These are phyloP conservation scores for Sabellastarte sp. DNA, from an alignment of 2,888 invertebrate genomes.

Conservation along the genomic window DNA sequence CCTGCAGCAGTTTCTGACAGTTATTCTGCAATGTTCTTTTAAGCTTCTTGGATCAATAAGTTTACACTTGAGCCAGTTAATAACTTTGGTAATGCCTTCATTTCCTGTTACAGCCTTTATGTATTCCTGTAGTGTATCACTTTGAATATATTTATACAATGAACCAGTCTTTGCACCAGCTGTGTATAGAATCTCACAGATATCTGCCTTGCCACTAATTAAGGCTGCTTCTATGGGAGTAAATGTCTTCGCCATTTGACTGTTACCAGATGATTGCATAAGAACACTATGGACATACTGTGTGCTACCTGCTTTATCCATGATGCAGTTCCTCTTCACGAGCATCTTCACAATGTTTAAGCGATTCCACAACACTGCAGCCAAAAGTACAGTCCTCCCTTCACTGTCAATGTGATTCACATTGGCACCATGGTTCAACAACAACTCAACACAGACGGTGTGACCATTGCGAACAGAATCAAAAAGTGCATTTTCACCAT, in stretches of 20 bases:
- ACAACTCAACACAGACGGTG: background rate
- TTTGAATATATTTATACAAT: background rate
- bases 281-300: too few relatives aligned
- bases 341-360: background rate
- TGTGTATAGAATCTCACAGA: background rate
- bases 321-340: background rate
- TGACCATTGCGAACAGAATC: slow-evolving; percentile 1
- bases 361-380: background rate
- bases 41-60: background rate
- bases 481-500: background rate
- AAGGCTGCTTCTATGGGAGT: background rate
- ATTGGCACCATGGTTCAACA: background rate
- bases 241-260: too few relatives aligned
- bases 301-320: background rate
- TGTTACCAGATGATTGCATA: too few relatives aligned
- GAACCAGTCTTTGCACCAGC: background rate
- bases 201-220: background rate
- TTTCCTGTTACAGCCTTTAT: background rate
- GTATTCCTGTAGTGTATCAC: background rate
- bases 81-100: background rate
- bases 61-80: background rate
- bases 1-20: background rate
- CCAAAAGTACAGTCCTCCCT: background rate
- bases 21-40: background rate
- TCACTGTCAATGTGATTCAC: background rate